Evolutionary conservation across 2,113 vertebrate genomes (phyloP).

Genomic region (Phalacrocorax carbo): DNA sequence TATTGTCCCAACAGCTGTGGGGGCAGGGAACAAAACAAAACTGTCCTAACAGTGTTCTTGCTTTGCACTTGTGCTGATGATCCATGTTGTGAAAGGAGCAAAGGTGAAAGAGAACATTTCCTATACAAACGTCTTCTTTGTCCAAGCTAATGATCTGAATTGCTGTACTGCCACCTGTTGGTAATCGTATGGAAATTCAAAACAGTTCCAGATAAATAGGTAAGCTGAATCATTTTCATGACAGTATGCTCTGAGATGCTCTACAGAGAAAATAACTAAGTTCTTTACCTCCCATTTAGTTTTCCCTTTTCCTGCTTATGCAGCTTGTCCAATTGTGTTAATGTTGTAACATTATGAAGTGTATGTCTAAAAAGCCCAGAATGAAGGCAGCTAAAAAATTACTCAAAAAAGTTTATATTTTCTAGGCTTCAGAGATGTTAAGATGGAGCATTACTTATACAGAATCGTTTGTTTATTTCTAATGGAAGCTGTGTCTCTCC

Average conservation of each 20-base stretch:
- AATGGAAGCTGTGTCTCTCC: not conserved
- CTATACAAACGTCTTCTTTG: not conserved
- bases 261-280: not conserved
- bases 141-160: not conserved
- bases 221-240: not conserved
- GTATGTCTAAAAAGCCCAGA: not conserved
- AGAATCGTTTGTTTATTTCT: not conserved
- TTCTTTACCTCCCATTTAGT: not conserved
- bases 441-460: not conserved
- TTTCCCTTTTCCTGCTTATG: not conserved
- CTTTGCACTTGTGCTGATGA: not conserved
- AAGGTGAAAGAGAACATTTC: not conserved
- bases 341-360: not conserved
- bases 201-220: not conserved
- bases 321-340: not conserved
- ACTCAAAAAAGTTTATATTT: not conserved
- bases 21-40: not conserved
- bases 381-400: not conserved
- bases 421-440: not conserved
- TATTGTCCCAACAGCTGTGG: not conserved
- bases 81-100: not conserved
- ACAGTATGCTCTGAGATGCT: not conserved
- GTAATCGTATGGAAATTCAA: not conserved
- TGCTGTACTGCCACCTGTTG: constrained; percentile 42
- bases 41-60: not conserved